Evolutionary conservation across 2,888 invertebrate species (phyloP), one percentile per base, ranked within the genome.

Genomic region (Schrankia costaestrigalis): DNA sequence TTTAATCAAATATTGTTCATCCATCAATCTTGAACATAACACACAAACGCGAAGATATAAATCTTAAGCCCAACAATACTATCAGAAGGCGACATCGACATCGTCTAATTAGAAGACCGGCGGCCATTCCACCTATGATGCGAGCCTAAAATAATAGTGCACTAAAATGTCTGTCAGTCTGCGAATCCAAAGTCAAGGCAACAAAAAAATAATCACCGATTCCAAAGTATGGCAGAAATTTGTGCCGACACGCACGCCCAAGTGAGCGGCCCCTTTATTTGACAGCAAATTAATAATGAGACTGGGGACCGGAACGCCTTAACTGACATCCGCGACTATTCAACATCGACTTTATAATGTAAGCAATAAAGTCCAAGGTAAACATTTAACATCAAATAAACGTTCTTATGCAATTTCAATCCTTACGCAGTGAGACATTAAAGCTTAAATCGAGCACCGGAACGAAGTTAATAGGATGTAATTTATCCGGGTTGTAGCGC

Each of bases 241-340:
- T 78, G 84, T 84, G 77, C 81, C 78, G 79, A 80, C 86, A 85
- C 86, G 85, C 85, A 86, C 86, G 85, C 86, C 85, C 84, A 82
- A 82, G 81, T 73, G 80, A 81, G 85, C 86, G 85, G 86, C 87
- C 86, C 84, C 85, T 86, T 86, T 86, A 87, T 86, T 86, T 87
- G 86, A 87, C 87, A 86, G 87, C 84, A 85, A 87, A 86, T 86
- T 86, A 87, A 87, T 87, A 86, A 85, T 77, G 73, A 65, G 68
- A 62, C 58, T 56, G 69, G 63, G 60, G 63, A 80, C 72, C 68
- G 72, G 63, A 85, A 82, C 73, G 80, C 65, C 79, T 57, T 69
- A 85, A 78, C 74, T 59, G 64, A 57, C 67, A 56, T 53, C 59
- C 50, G 49, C 59, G 56, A 63, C 73, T 65, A 67, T 64, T 65